Evolutionary conservation across 1,140 invertebrate genomes (phyloP).

Genomic region (Camponotus vicinus): DNA sequence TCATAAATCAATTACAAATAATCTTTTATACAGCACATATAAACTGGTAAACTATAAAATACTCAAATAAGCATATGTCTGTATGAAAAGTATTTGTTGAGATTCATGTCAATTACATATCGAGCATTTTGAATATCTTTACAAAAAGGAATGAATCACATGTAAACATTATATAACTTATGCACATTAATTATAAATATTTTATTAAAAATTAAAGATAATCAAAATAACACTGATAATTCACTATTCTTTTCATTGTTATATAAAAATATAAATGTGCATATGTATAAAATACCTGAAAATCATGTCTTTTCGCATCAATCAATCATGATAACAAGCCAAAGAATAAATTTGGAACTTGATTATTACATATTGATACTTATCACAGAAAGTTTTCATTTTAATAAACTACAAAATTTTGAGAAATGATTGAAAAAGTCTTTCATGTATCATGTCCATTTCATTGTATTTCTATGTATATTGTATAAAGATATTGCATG

Average conservation of each 20-base stretch:
- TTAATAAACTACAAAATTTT: conserved; percentile 28
- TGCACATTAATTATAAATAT: neutral
- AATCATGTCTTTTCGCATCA: neutral
- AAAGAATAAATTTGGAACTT: neutral
- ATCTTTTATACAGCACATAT: conserved; percentile 16
- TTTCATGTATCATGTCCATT: neutral
- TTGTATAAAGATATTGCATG: conserved; percentile 13
- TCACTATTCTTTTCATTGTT: neutral
- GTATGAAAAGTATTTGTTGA: conserved; percentile 20
- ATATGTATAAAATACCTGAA: neutral
- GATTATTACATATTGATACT: neutral
- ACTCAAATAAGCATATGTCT: neutral
- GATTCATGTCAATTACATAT: neutral
- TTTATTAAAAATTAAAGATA: conserved; percentile 15
- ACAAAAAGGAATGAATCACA: neutral
- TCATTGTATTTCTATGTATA: neutral
- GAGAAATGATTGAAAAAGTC: conserved; percentile 7
- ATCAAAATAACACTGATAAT: conserved; percentile 1
- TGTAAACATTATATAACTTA: neutral
- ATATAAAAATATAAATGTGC: conserved; percentile 17
- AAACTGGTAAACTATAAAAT: conserved; percentile 15
- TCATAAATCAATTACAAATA: conserved; percentile 2
- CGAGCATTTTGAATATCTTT: neutral
- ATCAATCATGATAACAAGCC: neutral
- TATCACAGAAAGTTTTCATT: conserved; percentile 31